phyloP scores from a whole-genome alignment of 2,888 invertebrate genomes.

The Boloria euphrosyne region DNA sequence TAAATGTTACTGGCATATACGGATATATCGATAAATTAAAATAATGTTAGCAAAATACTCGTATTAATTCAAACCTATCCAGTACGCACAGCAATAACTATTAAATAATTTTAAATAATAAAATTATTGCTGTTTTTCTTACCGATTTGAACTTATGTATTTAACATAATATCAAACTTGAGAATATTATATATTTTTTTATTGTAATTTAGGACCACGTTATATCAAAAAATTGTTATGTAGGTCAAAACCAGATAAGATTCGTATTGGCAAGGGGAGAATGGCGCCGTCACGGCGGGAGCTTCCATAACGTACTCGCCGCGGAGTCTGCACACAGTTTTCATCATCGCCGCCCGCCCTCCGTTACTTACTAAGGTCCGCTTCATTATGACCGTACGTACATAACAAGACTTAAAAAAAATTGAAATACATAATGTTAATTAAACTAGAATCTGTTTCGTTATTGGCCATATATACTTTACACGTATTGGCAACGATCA shows the following conservation, averaged over 20 bases:
- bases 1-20: no score
- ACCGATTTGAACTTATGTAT: no score
- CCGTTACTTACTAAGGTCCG: constrained; percentile 18
- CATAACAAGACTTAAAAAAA: not conserved
- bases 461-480: not conserved
- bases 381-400: constrained; percentile 15
- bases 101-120: no score
- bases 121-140: no score
- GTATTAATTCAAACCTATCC: no score
- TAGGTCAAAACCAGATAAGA: constrained; percentile 35
- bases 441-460: not conserved
- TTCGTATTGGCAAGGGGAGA: constrained; percentile 40
- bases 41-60: no score
- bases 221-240: constrained; percentile 4
- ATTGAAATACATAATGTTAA: constrained; percentile 23
- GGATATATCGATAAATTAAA: no score
- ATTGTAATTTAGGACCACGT: not conserved
- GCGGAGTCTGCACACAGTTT: constrained; percentile 33
- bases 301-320: constrained; percentile 29
- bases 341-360: constrained; percentile 29
- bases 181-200: not conserved
- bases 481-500: constrained; percentile 25
- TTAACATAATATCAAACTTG: no score
- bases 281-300: constrained; percentile 46
- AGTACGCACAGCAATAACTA: no score